Evolutionary conservation across 2,797 vertebrate species (phyloP).

Genomic region (Emys orbicularis): DNA sequence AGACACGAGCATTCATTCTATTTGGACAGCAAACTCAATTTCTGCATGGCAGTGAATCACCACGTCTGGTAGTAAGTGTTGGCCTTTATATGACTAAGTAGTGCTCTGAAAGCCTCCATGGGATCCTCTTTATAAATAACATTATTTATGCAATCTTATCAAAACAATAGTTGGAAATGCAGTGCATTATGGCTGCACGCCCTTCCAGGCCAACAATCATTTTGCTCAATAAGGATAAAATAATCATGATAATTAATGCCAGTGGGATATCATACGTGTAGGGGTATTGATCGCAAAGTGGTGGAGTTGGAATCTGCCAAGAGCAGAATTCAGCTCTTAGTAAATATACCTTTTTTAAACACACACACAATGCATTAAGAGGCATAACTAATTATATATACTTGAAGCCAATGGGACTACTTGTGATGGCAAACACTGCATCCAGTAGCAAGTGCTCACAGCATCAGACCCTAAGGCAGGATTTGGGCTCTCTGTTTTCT

Average conservation of each 20-base stretch:
- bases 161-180: not conserved
- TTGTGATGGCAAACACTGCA: not conserved
- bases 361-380: not conserved
- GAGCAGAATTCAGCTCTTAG: not conserved
- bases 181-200: fast-evolving
- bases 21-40: not conserved
- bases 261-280: not conserved
- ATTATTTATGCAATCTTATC: not conserved
- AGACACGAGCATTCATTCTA: constrained; percentile 8
- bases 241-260: not conserved
- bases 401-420: not conserved
- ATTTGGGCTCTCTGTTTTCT: not conserved
- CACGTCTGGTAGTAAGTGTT: not conserved
- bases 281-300: not conserved
- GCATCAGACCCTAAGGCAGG: no score
- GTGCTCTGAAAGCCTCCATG: not conserved
- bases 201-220: fast-evolving
- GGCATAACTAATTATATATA: not conserved
- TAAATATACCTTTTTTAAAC: not conserved
- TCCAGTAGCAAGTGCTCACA: no score
- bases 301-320: not conserved
- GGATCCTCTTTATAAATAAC: not conserved
- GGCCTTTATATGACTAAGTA: fast-evolving
- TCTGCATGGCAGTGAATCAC: not conserved
- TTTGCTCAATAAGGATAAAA: not conserved